phyloP scores from a whole-genome alignment of 2,797 vertebrate species.

The Sebastes nivosus region DNA sequence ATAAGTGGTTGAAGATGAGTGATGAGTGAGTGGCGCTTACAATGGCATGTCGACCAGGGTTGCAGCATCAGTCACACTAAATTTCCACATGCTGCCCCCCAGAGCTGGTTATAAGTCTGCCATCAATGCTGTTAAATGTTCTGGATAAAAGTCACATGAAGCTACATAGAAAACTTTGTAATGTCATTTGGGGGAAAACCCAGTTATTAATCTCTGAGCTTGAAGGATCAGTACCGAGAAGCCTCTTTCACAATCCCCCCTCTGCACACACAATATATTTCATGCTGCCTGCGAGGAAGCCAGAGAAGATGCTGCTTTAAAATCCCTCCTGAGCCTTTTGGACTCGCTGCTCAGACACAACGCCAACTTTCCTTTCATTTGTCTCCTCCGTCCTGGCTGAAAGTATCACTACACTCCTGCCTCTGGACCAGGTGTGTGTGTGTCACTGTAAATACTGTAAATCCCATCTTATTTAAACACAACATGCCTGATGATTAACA shows the following conservation, averaged over 20 bases:
- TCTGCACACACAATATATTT: not conserved
- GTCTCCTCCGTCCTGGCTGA: conserved; percentile 25
- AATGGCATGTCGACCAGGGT: too few species aligned
- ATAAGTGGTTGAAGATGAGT: too few species aligned
- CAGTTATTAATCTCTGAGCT: conserved; percentile 9
- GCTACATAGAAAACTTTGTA: not conserved
- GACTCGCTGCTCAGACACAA: not conserved
- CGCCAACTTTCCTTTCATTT: conserved; percentile 50
- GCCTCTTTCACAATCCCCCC: not conserved
- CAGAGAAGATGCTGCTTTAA: not conserved
- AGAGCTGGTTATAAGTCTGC: too few species aligned
- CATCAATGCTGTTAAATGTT: too few species aligned
- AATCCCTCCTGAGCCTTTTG: conserved; percentile 1
- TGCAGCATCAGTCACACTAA: too few species aligned
- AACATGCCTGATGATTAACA: conserved; percentile 19
- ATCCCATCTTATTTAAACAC: conserved; percentile 9
- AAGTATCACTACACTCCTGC: not conserved
- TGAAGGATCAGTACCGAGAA: conserved; percentile 9
- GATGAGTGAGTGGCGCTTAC: too few species aligned
- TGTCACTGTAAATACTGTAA: conserved; percentile 26
- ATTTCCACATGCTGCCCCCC: too few species aligned
- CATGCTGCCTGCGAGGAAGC: not conserved
- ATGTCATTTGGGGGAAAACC: not conserved
- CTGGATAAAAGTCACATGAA: too few species aligned
- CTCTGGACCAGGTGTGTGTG: conserved; percentile 9